Percentiles rank a stretch among this genome's conserved stretches.
Conservation (phyloP, 1,140 invertebrate genomes). For the Lethrus apterus region DNA sequence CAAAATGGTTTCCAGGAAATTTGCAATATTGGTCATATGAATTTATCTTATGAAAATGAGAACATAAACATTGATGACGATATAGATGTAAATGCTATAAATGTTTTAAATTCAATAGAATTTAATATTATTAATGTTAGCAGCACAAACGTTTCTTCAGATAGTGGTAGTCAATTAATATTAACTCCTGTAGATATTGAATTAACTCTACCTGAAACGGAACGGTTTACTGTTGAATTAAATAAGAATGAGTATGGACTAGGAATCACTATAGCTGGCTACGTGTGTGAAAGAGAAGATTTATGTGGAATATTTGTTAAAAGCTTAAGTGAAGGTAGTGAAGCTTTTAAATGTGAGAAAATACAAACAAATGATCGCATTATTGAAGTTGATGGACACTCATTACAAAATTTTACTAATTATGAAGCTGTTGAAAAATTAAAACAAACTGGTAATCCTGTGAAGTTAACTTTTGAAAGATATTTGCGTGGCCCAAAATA, state of each 20-base stretch:
- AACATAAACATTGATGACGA: not conserved
- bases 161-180: slow-evolving; percentile 43
- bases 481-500: slow-evolving; percentile 83
- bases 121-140: slow-evolving; percentile 28
- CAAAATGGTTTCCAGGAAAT: slow-evolving; percentile 53
- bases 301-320: slow-evolving; percentile 94
- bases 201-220: slow-evolving; percentile 38
- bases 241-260: slow-evolving; percentile 60
- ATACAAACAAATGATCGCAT: slow-evolving; percentile 91
- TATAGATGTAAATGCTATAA: slow-evolving; percentile 14
- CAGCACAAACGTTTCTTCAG: slow-evolving; percentile 40
- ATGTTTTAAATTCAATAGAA: slow-evolving; percentile 19
- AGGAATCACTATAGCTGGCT: slow-evolving; percentile 60
- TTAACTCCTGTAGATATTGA: slow-evolving; percentile 39
- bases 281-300: slow-evolving; percentile 73
- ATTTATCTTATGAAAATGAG: slow-evolving; percentile 5
- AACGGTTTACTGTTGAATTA: slow-evolving; percentile 53
- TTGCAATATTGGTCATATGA: not conserved
- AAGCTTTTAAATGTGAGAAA: slow-evolving; percentile 77
- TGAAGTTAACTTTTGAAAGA: slow-evolving; percentile 72
- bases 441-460: slow-evolving; percentile 73
- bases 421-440: slow-evolving; percentile 83
- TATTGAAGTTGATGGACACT: slow-evolving; percentile 74
- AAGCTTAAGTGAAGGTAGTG: slow-evolving; percentile 85
- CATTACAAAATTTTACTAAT: slow-evolving; percentile 77